Percentiles rank a stretch among this genome's conserved stretches.
Conservation (phyloP, 2,888 invertebrate species). For the Eupithecia vulgata region DNA sequence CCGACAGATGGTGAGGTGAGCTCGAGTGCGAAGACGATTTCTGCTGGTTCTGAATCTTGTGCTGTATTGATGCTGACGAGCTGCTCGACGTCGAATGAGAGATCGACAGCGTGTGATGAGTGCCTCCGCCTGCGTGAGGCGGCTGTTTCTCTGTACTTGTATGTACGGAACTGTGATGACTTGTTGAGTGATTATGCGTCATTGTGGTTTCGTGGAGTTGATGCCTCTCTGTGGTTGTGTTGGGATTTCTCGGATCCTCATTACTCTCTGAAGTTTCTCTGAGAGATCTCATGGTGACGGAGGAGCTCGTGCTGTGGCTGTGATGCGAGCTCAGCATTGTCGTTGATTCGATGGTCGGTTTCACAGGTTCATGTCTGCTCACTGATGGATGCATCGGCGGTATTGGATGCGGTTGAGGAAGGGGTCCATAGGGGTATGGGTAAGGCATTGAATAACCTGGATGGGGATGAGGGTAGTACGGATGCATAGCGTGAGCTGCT, state of each 20-base stretch:
- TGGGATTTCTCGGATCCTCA: slow-evolving; percentile 77
- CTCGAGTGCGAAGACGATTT: slow-evolving; percentile 76
- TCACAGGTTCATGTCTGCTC: slow-evolving; percentile 78
- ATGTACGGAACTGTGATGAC: slow-evolving; percentile 86
- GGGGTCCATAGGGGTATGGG: slow-evolving; percentile 88
- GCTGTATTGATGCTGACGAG: slow-evolving; percentile 86
- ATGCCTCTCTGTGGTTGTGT: slow-evolving; percentile 83
- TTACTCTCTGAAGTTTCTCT: slow-evolving; percentile 85
- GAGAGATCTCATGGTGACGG: slow-evolving; percentile 87
- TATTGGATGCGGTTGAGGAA: slow-evolving; percentile 89
- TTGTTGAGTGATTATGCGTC: slow-evolving; percentile 87
- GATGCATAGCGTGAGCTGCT: slow-evolving; percentile 87
- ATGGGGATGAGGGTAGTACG: slow-evolving; percentile 88
- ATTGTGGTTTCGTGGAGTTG: slow-evolving; percentile 86
- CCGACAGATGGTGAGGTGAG: slow-evolving; percentile 82
- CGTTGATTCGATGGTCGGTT: slow-evolving; percentile 85
- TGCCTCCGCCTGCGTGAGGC: slow-evolving; percentile 77
- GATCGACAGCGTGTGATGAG: slow-evolving; percentile 86
- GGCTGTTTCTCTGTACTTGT: slow-evolving; percentile 86
- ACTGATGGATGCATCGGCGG: slow-evolving; percentile 85
- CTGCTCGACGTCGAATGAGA: slow-evolving; percentile 88
- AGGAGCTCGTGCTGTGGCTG: slow-evolving; percentile 88
- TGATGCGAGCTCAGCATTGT: slow-evolving; percentile 89
- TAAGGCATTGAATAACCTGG: slow-evolving; percentile 88
- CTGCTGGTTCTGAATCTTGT: slow-evolving; percentile 84